Evolutionary conservation across 2,888 invertebrate genomes (phyloP).

Genomic region (Drosophila algonquin): DNA sequence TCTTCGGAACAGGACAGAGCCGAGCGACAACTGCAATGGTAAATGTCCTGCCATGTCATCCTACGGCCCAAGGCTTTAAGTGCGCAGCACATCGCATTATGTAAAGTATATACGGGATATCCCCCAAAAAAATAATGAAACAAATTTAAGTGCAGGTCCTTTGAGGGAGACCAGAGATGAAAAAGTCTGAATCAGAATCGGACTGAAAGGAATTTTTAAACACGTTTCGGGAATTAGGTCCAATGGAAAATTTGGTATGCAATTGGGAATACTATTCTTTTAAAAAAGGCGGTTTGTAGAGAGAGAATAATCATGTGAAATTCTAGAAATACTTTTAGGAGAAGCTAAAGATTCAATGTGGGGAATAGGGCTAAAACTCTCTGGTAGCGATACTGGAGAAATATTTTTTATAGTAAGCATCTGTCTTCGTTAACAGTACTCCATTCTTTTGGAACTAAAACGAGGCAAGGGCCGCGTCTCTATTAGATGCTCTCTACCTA

Average conservation of each 20-base stretch:
- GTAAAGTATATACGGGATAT: slow-evolving; percentile 35
- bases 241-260: not conserved
- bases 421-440: too few relatives aligned
- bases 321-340: too few relatives aligned
- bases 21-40: slow-evolving; percentile 13
- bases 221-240: not conserved
- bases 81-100: slow-evolving; percentile 62
- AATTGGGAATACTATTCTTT: not conserved
- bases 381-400: too few relatives aligned
- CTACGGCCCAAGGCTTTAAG: slow-evolving; percentile 54
- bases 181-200: not conserved
- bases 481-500: too few relatives aligned
- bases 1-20: slow-evolving; percentile 7
- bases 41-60: slow-evolving; percentile 14
- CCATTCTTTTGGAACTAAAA: too few relatives aligned
- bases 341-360: too few relatives aligned
- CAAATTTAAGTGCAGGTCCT: slow-evolving; percentile 47
- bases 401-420: too few relatives aligned
- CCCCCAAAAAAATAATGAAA: slow-evolving; percentile 13
- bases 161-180: not conserved
- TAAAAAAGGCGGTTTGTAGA: too few relatives aligned
- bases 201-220: not conserved
- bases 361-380: too few relatives aligned
- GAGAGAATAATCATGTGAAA: too few relatives aligned
- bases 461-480: too few relatives aligned